phyloP scores from a whole-genome alignment of 2,113 vertebrate species.

The Apodemus speciosus region DNA sequence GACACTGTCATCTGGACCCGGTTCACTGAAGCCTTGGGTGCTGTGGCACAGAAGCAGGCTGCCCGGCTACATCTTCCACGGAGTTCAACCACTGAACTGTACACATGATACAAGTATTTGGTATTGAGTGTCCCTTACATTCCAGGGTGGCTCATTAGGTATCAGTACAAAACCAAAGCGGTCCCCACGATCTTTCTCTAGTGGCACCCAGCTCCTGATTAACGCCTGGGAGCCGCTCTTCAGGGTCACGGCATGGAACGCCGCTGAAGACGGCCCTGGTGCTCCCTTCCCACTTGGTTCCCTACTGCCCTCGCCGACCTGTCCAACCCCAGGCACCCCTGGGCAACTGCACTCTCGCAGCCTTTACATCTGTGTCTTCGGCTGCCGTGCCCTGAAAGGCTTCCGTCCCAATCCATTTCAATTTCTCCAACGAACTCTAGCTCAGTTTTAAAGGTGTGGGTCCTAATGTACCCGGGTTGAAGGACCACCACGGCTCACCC shows the following conservation, averaged over 20 bases:
- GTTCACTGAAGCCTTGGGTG: not conserved
- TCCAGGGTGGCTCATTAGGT: not conserved
- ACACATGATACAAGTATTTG: not conserved
- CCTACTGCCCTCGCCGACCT: not conserved
- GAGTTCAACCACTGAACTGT: not conserved
- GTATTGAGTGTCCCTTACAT: not conserved
- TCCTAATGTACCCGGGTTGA: not conserved
- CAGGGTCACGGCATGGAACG: not conserved
- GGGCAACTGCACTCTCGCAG: not conserved
- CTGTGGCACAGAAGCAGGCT: not conserved
- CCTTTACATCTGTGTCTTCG: not conserved
- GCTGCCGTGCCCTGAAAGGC: not conserved
- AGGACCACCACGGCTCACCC: not conserved
- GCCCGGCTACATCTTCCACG: not conserved
- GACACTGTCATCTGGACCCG: not conserved
- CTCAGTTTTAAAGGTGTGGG: not conserved
- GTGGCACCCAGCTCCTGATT: not conserved
- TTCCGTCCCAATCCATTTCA: not conserved
- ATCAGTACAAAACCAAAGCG: not conserved
- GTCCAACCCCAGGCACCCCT: not conserved
- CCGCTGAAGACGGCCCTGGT: not conserved
- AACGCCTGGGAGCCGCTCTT: not conserved
- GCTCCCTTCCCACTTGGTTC: slow-evolving; percentile 12
- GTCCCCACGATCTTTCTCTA: not conserved
- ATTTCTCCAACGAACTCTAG: slow-evolving; percentile 3